Base-by-base conservation (phyloP, 2,797 vertebrate species). In the Emydoidea blandingii region DNA sequence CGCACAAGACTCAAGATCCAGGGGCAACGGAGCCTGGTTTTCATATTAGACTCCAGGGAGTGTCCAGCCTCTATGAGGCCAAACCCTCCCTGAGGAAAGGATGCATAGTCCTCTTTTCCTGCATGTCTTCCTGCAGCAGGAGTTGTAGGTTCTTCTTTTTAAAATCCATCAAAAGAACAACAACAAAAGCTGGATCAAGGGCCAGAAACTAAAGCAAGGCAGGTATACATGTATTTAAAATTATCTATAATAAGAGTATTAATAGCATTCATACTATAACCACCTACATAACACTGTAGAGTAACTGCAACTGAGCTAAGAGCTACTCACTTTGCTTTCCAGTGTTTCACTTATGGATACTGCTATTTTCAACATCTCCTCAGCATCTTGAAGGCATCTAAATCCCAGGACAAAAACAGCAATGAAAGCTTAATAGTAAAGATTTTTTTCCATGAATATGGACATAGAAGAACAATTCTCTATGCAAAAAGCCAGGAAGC, bases 321-420 rank as follows among this genome's bases (percentile, higher is more conserved):
- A 83, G 50, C 78, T 83, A 97, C 98, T 99, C 93, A 99, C 99
- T 98, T 98, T 99, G 96, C 97, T 99, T 96, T 98, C 98, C 93
- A 99, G 97, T 47, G 98, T 99, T 96, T 98, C 98, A 92, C 98
- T 98, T 93, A 99, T 85, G 94, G 99, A 98, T 92, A 98, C 94
- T 34, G 99, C 98, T 89, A 99, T 97, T 97, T 98, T 99, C 97
- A 99, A 95, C 95, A 99, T 98, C 94, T 99, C 98, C 90, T 99
- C 99, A 59, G 99, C 98, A 98, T 99, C 99, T 94, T 99, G 98
- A 96, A 98, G 98, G 97, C 99, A 99, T 93, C 99, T 99, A 98
- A 88, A 92, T 86, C 96, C 34, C 80, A 88, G 86, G 47, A 65
- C 23, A 97, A 94, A 96, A 96, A 96, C 2, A 93, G 82, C 4